Evolutionary conservation across 2,888 invertebrate species (phyloP).

Genomic region (Nomada lathburiana): DNA sequence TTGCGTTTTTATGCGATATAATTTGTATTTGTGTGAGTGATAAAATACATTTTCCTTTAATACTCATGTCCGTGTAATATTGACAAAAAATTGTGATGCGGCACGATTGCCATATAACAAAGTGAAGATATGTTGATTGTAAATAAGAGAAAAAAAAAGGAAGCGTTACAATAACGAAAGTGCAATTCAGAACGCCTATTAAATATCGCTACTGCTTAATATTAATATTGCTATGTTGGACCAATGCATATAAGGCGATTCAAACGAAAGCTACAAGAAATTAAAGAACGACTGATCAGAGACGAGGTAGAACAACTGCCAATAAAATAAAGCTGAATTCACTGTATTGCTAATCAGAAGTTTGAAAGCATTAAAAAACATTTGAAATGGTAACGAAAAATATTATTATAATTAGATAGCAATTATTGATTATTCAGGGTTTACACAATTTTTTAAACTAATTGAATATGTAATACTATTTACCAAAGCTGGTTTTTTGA

Average conservation of each 20-base stretch:
- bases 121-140: conserved; percentile 46
- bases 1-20: conserved; percentile 53
- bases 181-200: conserved; percentile 78
- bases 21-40: conserved; percentile 49
- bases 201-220: conserved; percentile 69
- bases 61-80: conserved; percentile 71
- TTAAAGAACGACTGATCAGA: conserved; percentile 76
- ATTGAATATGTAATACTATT: conserved; percentile 60
- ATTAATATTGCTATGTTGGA: conserved; percentile 72
- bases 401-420: conserved; percentile 69
- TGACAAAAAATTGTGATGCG: conserved; percentile 60
- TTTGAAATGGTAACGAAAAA: conserved; percentile 47
- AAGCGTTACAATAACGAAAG: conserved; percentile 73
- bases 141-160: conserved; percentile 46
- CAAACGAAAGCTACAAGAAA: conserved; percentile 66
- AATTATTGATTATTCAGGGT: conserved; percentile 71
- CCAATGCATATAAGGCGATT: conserved; percentile 70
- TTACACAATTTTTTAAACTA: conserved; percentile 72
- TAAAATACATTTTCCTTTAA: conserved; percentile 64
- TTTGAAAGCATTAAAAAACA: conserved; percentile 27
- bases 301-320: conserved; percentile 77
- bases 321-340: conserved; percentile 64
- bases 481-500: conserved; percentile 55
- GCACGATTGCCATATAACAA: conserved; percentile 49
- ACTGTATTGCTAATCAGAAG: conserved; percentile 57